A percentile compares a stretch with the other conserved stretches of the same genome.
Evolutionary conservation across 2,888 invertebrate genomes (phyloP).

Genomic region (Plebejus argus): DNA sequence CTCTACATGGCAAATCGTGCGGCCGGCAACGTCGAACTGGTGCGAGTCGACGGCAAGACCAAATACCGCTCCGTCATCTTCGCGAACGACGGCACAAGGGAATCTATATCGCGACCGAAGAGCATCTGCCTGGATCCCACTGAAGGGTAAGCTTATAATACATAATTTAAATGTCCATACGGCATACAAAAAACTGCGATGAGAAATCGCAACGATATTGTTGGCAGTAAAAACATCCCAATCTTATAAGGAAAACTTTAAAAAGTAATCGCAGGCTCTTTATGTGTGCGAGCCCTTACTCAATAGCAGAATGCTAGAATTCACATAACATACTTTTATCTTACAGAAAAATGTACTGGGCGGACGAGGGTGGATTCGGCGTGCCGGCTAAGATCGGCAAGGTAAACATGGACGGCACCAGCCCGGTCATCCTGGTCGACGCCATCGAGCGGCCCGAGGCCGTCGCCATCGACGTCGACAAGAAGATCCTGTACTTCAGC

Average conservation of each 20-base stretch:
- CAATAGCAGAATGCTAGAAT: too few relatives aligned
- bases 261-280: too few relatives aligned
- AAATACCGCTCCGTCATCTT: slow-evolving; percentile 92
- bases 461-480: slow-evolving; percentile 91
- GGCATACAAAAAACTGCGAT: too few relatives aligned
- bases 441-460: slow-evolving; percentile 89
- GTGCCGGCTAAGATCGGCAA: slow-evolving; percentile 94
- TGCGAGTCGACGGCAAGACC: slow-evolving; percentile 91
- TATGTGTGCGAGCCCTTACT: too few relatives aligned
- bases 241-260: too few relatives aligned
- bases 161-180: too few relatives aligned
- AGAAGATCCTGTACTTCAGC: slow-evolving; percentile 93
- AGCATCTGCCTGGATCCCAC: slow-evolving; percentile 94
- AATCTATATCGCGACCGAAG: slow-evolving; percentile 93
- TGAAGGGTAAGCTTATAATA: slow-evolving; percentile 85
- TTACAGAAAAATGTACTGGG: slow-evolving; percentile 92
- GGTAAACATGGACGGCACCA: slow-evolving; percentile 96
- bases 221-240: too few relatives aligned
- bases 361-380: slow-evolving; percentile 95
- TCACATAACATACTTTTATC: neutral
- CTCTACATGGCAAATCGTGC: slow-evolving; percentile 94
- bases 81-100: slow-evolving; percentile 92
- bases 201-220: too few relatives aligned
- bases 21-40: slow-evolving; percentile 94
- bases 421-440: slow-evolving; percentile 86